Evolutionary conservation across 2,888 invertebrate species (phyloP).

Genomic region (Stictocephala bisonia): DNA sequence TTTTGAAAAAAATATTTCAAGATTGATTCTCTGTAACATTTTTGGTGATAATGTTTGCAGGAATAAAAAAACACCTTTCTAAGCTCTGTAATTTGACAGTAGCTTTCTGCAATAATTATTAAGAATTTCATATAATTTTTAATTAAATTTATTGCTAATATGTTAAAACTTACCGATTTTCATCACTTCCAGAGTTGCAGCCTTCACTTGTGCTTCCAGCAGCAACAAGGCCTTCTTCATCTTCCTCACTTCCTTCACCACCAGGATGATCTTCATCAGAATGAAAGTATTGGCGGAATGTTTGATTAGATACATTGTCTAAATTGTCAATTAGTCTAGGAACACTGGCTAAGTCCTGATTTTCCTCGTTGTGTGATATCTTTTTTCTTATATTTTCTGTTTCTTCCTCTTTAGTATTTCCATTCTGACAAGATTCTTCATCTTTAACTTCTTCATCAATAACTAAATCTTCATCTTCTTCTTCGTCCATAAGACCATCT

Average conservation of each 20-base stretch:
- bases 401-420: slow-evolving; percentile 68
- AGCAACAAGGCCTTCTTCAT: slow-evolving; percentile 83
- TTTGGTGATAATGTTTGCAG: too few species aligned
- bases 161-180: slow-evolving; percentile 72
- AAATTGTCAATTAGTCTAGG: slow-evolving; percentile 83
- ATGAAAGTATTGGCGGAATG: slow-evolving; percentile 73
- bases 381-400: slow-evolving; percentile 59
- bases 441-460: slow-evolving; percentile 57
- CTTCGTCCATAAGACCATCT: slow-evolving; percentile 59
- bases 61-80: too few species aligned
- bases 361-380: slow-evolving; percentile 64
- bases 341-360: slow-evolving; percentile 79
- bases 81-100: too few species aligned
- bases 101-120: too few species aligned
- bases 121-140: neutral
- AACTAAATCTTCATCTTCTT: slow-evolving; percentile 50
- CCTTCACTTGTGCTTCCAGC: slow-evolving; percentile 84
- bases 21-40: too few species aligned
- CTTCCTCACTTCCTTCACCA: slow-evolving; percentile 67
- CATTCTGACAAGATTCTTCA: slow-evolving; percentile 65
- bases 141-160: neutral
- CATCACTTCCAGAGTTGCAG: slow-evolving; percentile 86
- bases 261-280: slow-evolving; percentile 57
- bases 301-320: slow-evolving; percentile 76
- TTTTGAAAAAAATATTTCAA: too few species aligned